phyloP scores from a whole-genome alignment of 2,113 vertebrate species.

The Vulpes vulpes region DNA sequence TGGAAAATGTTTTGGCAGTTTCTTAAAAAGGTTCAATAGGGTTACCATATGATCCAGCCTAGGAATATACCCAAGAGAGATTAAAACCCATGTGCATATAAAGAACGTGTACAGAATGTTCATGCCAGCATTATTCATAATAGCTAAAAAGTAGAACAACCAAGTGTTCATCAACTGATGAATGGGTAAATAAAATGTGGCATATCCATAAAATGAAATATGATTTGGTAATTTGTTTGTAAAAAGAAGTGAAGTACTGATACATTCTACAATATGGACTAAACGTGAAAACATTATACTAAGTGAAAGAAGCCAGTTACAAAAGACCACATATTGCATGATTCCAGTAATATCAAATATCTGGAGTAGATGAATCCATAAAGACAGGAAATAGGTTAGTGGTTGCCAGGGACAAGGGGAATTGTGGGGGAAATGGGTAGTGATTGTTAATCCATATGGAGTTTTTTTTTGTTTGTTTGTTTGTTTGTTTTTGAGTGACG shows the following conservation, averaged over 20 bases:
- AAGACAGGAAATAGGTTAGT: not conserved
- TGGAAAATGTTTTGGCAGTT: not conserved
- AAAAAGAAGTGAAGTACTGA: constrained; percentile 18
- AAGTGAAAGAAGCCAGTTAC: constrained; percentile 11
- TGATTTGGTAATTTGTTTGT: constrained; percentile 18
- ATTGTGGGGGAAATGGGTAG: not conserved
- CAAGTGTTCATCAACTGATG: not conserved
- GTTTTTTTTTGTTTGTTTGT: not conserved
- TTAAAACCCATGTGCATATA: not conserved
- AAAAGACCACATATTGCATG: not conserved
- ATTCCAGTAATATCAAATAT: constrained; percentile 2
- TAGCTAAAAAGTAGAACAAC: not conserved
- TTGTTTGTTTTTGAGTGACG: not conserved
- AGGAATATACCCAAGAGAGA: constrained; percentile 1
- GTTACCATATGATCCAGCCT: not conserved
- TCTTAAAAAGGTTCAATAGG: not conserved
- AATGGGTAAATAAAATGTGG: not conserved
- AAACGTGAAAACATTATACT: constrained; percentile 1
- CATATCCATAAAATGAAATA: not conserved
- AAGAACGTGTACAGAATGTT: not conserved
- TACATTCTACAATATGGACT: not conserved
- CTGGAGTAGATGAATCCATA: not conserved
- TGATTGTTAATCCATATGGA: not conserved
- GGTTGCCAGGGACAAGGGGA: not conserved
- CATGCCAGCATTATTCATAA: constrained; percentile 15